These are phyloP conservation scores for Brachypodius melanocephalos DNA, from an alignment of 2,113 vertebrate species.

Conservation along the genomic window DNA sequence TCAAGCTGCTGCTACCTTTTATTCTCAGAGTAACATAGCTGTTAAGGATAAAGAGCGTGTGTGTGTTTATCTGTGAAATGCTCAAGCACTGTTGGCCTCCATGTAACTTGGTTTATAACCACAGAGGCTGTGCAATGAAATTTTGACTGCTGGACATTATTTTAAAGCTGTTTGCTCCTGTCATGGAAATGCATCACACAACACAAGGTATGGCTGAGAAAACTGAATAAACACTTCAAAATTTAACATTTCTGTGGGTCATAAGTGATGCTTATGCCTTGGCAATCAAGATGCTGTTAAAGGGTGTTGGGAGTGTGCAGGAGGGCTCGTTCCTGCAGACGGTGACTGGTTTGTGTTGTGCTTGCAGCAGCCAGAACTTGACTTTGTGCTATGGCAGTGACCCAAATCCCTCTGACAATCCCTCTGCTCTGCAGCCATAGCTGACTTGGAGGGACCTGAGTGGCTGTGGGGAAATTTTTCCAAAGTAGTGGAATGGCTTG, in stretches of 20 bases:
- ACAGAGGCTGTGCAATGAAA: constrained; percentile 23
- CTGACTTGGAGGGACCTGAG: not conserved
- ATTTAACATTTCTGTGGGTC: not conserved
- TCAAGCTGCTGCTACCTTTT: constrained; percentile 51
- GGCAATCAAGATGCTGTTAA: not conserved
- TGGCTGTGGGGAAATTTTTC: not conserved
- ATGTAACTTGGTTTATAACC: constrained; percentile 39
- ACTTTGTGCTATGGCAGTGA: not conserved
- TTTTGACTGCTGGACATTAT: constrained; percentile 54
- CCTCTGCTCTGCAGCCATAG: not conserved
- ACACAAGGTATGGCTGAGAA: constrained; percentile 15
- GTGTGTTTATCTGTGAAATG: constrained; percentile 29
- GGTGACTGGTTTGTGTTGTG: not conserved
- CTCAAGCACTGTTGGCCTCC: constrained; percentile 37
- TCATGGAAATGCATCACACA: constrained; percentile 32
- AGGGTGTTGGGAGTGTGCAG: not conserved
- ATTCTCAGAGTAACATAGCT: constrained; percentile 5
- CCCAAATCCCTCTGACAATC: fast-evolving
- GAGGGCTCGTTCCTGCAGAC: not conserved
- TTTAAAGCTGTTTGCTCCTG: constrained; percentile 55
- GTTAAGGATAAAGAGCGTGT: not conserved
- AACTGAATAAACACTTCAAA: constrained; percentile 11
- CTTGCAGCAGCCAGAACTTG: not conserved
- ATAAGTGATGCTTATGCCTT: not conserved
- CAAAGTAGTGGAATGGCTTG: not conserved